These are phyloP conservation scores for Drosophila macrospina DNA, from an alignment of 2,888 invertebrate genomes.

Conservation along the genomic window DNA sequence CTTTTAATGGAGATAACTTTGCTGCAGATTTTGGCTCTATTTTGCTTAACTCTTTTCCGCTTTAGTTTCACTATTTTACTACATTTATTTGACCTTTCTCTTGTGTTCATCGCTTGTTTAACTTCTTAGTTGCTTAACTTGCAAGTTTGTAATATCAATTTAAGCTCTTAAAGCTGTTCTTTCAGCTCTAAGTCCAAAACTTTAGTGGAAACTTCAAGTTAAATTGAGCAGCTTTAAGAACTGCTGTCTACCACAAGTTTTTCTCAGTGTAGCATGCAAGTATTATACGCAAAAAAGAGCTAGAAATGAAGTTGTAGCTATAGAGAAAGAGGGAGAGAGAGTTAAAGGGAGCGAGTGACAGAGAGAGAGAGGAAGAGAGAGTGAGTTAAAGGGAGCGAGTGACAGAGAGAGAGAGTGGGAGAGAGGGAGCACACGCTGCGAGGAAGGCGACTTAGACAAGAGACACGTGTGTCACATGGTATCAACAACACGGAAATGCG, in stretches of 20 bases:
- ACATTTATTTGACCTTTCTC: no score
- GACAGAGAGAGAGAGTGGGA: not conserved
- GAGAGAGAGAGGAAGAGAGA: not conserved
- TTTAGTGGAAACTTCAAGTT: no score
- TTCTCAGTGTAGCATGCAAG: conserved; percentile 29
- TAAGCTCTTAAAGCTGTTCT: no score
- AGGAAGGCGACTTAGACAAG: conserved; percentile 19
- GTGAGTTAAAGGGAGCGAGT: not conserved
- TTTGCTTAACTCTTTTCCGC: no score
- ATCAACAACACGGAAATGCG: conserved; percentile 74
- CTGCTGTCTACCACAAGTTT: conserved; percentile 3
- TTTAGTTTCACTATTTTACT: no score
- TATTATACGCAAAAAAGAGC: not conserved
- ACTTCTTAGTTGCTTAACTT: no score
- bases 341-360: not conserved
- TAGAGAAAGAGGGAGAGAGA: not conserved
- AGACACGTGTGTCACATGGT: conserved; percentile 39
- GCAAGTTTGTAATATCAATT: no score
- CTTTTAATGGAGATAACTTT: no score
- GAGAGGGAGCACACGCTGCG: not conserved
- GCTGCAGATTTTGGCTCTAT: no score
- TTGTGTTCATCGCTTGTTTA: no score
- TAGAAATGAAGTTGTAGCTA: not conserved
- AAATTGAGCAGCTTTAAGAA: not conserved
- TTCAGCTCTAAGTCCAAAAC: no score